Conservation (phyloP, 2,113 vertebrate species). For the Onychostoma macrolepis region DNA sequence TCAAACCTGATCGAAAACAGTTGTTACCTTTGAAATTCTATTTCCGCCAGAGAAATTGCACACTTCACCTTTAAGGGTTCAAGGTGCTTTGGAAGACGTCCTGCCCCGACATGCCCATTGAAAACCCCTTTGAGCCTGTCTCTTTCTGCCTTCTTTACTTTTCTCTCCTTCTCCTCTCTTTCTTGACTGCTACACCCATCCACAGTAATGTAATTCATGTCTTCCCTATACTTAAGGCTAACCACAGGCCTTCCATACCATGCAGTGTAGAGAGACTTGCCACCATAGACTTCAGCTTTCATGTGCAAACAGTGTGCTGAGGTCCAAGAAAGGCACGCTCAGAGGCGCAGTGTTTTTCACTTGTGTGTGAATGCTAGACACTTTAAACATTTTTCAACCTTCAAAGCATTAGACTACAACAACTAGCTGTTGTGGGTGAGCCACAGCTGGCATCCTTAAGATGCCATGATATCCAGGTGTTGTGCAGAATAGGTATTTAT, state of each 20-base stretch:
- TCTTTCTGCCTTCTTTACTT: not conserved
- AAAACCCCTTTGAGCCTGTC: not conserved
- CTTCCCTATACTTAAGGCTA: conserved; percentile 54
- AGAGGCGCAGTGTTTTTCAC: conserved; percentile 18
- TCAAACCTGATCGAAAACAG: not conserved
- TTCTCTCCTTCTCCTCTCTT: conserved; percentile 5
- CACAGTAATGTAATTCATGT: conserved; percentile 38
- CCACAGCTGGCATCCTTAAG: not conserved
- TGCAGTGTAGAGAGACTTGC: conserved; percentile 46
- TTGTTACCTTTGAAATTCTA: not conserved
- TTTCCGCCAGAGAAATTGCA: not conserved
- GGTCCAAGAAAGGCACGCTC: conserved; percentile 41
- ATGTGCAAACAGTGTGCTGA: conserved; percentile 43
- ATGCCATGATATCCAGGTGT: not conserved
- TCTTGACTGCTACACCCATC: conserved; percentile 45
- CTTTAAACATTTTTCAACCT: not conserved
- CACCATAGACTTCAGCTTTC: conserved; percentile 35
- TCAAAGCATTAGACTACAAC: not conserved
- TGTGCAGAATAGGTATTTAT: not conserved
- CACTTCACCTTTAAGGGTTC: not conserved
- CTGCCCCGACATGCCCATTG: conserved; percentile 9
- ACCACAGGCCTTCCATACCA: conserved; percentile 50
- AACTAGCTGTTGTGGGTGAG: not conserved
- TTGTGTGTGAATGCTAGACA: not conserved
- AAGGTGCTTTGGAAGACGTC: not conserved